Evolutionary conservation across 2,888 invertebrate species (phyloP), one percentile per base, ranked within the genome.

Genomic region (Parnassius smintheus): DNA sequence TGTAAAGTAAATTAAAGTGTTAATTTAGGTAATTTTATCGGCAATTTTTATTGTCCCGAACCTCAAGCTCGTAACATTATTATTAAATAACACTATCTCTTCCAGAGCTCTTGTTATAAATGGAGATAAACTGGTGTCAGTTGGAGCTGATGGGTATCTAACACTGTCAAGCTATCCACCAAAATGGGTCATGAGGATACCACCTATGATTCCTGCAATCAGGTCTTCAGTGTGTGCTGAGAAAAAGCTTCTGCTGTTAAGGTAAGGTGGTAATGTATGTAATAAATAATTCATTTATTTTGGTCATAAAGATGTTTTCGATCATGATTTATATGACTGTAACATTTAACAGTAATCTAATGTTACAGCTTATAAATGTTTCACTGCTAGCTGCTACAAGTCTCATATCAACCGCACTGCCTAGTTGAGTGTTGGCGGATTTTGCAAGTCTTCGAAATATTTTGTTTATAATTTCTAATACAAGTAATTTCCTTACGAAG

Each of bases 101-200:
- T 85, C 45, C 79, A 94, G 96, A 73, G 93, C 95, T 0, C 83
- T 98, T 58, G 90, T 94, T 2, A 88, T 95, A 49, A 90, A 93
- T 57, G 93, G 93, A 10, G 92, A 94, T 7, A 94, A 93, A 75
- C 87, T 98, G 18, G 93, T 96, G 72, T 97, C 98, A 0, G 96
- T 95, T 65, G 98, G 97, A 18, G 91, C 95, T 48, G 97, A 97
- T 83, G 96, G 96, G 1, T 95, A 96, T 75, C 85, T 97, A 22
- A 95, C 95, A 1, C 89, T 95, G 65, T 95, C 95, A 10, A 95
- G 94, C 74, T 94, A 93, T 74, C 94, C 94, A 8, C 95, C 94
- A 0, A 95, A 94, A 78, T 92, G 93, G 68, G 88, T 95, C 0
- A 88, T 94, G 70, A 95, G 95, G 77, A 93, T 95, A 75, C 96